Evolutionary conservation across 2,797 vertebrate species (phyloP), one percentile per base, ranked within the genome.

Genomic region (Leptatherina wallacei): DNA sequence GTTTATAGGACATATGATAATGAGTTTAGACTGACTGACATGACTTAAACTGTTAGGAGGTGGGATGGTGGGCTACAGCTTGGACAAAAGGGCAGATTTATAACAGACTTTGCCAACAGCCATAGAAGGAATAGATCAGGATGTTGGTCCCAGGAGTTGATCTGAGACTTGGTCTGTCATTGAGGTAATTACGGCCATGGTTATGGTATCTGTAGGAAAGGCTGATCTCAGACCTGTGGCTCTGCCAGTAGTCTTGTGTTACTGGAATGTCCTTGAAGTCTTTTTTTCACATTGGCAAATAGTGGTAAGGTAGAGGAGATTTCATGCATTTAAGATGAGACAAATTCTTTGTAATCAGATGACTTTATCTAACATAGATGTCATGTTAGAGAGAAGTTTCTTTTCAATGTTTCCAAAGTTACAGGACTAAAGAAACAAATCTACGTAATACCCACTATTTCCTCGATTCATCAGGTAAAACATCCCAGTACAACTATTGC

Each of bases 1-100:
- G 82, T 91, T 91, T 92, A 85, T 90, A 93, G 92, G 93, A 94
- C 92, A 89, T 91, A 93, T 93, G 92, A 69, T 93, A 93, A 93
- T 93, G 89, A 92, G 85, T 86, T 82, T 78, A 88, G 85, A 82
- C 83, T 89, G 90, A 91, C 80, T 90, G 91, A 89, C 88, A 65
- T 90, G 90, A 91, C 90, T 91, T 71, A 87, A 89, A 88, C 71
- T 70, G 38, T 79, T 84, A 74, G 86, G 82, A 77, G 78, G 80
- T n/a, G 75, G n/a, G 42, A 59, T 86, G 79, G 71, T 80, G 84
- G 65, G 47, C 69, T 79, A 59, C 77, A 70, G 69, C 83, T 83
- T 65, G 90, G 88, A 92, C 89, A 90, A 75, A 78, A 86, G 82
- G 75, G 77, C 88, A 85, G 62, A 71, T 91, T 87, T 89, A 80